Evolutionary conservation across 2,888 invertebrate genomes (phyloP).

Genomic region (Campoplex capitator): DNA sequence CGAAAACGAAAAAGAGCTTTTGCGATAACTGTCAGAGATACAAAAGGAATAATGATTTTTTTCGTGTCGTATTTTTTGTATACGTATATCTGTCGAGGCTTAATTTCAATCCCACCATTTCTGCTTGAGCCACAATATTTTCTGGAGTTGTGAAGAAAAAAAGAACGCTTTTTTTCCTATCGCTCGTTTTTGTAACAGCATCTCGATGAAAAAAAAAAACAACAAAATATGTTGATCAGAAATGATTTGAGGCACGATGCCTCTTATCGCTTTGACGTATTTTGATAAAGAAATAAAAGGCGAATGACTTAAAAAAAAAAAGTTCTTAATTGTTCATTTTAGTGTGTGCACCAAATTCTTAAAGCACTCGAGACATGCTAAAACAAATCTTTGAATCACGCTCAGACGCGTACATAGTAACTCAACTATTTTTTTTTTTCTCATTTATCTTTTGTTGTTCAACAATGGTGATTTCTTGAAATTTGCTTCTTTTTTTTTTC

Average conservation of each 20-base stretch:
- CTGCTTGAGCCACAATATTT: constrained; percentile 58
- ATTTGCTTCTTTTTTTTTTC: constrained; percentile 41
- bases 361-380: constrained; percentile 37
- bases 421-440: constrained; percentile 23
- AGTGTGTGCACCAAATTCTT: constrained; percentile 46
- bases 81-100: constrained; percentile 14
- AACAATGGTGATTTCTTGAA: constrained; percentile 23
- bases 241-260: not conserved
- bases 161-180: not conserved
- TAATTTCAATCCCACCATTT: constrained; percentile 30
- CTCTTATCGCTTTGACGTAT: not conserved
- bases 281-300: not conserved
- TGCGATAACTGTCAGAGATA: constrained; percentile 31
- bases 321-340: not conserved
- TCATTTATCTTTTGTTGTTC: constrained; percentile 34
- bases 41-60: constrained; percentile 35
- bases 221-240: not conserved
- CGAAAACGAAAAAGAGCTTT: constrained; percentile 17
- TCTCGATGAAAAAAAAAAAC: not conserved
- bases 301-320: not conserved
- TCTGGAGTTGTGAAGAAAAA: constrained; percentile 31
- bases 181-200: not conserved
- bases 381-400: constrained; percentile 18
- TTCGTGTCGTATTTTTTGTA: constrained; percentile 11
- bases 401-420: constrained; percentile 45